These are phyloP conservation scores for Pelusios castaneus DNA, from an alignment of 2,113 vertebrate species.

Conservation along the genomic window DNA sequence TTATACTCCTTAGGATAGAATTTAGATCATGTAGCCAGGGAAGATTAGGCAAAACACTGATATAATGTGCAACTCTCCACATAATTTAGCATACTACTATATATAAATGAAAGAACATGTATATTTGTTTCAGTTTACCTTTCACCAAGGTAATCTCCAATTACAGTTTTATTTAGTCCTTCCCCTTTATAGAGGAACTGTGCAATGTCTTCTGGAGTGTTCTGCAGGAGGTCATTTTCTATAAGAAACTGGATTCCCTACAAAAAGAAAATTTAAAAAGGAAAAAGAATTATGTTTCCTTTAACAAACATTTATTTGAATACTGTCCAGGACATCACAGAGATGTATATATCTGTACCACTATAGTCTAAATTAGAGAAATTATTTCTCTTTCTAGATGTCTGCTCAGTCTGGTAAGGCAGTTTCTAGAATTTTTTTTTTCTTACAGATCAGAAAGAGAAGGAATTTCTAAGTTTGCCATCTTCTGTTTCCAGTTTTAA, in stretches of 20 bases:
- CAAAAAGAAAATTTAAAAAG: slow-evolving; percentile 17
- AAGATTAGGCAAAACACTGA: background rate
- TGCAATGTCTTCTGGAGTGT: slow-evolving; percentile 94
- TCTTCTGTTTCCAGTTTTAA: slow-evolving; percentile 8
- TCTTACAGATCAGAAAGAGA: background rate
- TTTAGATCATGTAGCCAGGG: background rate
- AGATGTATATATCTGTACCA: background rate
- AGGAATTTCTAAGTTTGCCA: background rate
- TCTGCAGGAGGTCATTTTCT: slow-evolving; percentile 96
- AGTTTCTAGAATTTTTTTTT: background rate
- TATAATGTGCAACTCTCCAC: background rate
- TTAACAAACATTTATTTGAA: background rate
- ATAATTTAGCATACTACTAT: background rate
- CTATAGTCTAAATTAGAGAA: background rate
- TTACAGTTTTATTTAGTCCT: slow-evolving; percentile 97
- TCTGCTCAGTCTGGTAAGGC: background rate
- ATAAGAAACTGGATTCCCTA: slow-evolving; percentile 97
- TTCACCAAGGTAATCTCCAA: slow-evolving; percentile 98
- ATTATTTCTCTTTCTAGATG: background rate
- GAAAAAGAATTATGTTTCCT: slow-evolving; percentile 1
- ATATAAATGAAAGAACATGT: background rate
- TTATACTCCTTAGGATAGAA: background rate
- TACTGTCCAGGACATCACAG: background rate
- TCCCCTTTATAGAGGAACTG: slow-evolving; percentile 99
- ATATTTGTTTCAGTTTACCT: slow-evolving; percentile 77